Evolutionary conservation across 1,140 invertebrate species (phyloP), one percentile per base, ranked within the genome.

Genomic region (Euwallacea fornicatus): DNA sequence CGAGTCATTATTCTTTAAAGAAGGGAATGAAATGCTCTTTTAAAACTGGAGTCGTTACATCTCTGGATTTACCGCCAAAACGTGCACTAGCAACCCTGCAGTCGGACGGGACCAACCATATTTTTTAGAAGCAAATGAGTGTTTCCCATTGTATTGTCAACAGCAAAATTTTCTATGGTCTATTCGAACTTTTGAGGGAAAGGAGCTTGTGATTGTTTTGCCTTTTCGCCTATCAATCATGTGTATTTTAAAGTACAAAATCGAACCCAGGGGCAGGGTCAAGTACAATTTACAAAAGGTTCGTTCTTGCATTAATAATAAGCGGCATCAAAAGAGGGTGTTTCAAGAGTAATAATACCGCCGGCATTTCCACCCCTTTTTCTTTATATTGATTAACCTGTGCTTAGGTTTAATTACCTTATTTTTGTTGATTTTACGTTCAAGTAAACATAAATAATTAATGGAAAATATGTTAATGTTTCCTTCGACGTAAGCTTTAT

Each of bases 251-350:
- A 10, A 33, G n/a, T 33, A 33, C 11, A 33, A 58, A 58, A 16
- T 15, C 55, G 55, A 58, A 61, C 4, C 10, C 59, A 61, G 21
- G 59, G 13, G n/a, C 9, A 64, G 46, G 16, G 44, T n/a, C 62
- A 50, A 64, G 46, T 50, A 64, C 10, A 64, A 64, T 50, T 64
- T 64, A 42, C 9, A 8, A 53, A 47, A 50, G n/a, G 46, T 10
- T 50, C 62, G 46, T 21, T 64, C 61, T 64, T 64, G 44, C 15
- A 41, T 64, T 64, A 64, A 64, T 64, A 64, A 64, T 64, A 64
- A 50, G 21, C 15, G 46, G 21, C 10, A 43, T 42, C 21, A 61
- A 61, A 61, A 43, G 16, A 43, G 3, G 42, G 11, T 43, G 16
- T 41, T 43, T 61, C 11, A 61, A 41, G 42, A 61, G 42, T 61